A percentile compares a stretch with the other conserved stretches of the same genome.
Evolutionary conservation across 2,113 vertebrate species (phyloP).

Genomic region (Bungarus multicinctus): DNA sequence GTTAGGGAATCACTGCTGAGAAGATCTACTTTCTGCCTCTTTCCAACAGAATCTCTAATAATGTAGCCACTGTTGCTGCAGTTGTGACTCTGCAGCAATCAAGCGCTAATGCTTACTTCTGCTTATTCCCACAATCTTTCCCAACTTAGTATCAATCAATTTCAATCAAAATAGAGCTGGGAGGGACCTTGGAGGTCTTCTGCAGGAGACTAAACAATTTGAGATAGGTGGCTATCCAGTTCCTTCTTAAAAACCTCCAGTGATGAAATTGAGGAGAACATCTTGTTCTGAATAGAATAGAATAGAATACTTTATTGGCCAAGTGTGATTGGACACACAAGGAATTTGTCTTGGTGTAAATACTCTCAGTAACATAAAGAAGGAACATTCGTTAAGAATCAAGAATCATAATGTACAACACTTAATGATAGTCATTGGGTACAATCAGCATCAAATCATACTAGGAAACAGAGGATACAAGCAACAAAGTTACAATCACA

Average conservation of each 20-base stretch:
- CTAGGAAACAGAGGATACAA: too few species aligned
- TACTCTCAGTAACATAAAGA: too few species aligned
- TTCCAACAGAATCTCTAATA: not conserved
- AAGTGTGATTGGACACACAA: too few species aligned
- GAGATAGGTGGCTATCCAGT: not conserved
- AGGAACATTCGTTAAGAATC: too few species aligned
- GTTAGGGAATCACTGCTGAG: not conserved
- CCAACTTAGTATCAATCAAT: not conserved
- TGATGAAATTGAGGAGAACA: not conserved
- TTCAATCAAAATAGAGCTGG: not conserved
- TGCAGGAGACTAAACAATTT: not conserved
- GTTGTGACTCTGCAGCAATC: not conserved
- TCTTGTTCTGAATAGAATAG: too few species aligned
- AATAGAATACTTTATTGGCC: too few species aligned
- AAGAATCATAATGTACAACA: too few species aligned
- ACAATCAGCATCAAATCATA: too few species aligned
- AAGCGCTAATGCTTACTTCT: not conserved
- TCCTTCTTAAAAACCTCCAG: not conserved
- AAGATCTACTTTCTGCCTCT: not conserved
- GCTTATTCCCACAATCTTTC: not conserved
- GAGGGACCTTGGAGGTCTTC: not conserved
- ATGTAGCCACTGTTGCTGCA: not conserved
- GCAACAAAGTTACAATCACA: too few species aligned
- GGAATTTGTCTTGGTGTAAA: too few species aligned
- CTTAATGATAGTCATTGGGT: too few species aligned